phyloP scores from a whole-genome alignment of 2,113 vertebrate species.

The Pyrgilauda ruficollis region DNA sequence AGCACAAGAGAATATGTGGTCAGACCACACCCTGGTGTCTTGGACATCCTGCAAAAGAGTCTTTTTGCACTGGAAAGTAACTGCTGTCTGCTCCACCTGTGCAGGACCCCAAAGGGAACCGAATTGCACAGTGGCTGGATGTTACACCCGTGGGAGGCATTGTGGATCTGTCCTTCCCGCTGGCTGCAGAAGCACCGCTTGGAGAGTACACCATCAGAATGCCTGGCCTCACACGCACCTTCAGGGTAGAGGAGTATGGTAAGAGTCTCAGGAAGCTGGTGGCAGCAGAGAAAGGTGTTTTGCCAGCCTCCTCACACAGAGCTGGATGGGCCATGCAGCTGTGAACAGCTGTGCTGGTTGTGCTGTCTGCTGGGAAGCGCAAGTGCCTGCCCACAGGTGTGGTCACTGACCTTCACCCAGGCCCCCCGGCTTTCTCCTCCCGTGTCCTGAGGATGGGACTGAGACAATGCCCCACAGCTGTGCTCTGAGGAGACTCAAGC shows the following conservation, averaged over 20 bases:
- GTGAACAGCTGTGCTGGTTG: background rate
- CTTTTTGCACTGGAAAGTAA: background rate
- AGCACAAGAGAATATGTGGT: background rate
- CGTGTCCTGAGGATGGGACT: background rate
- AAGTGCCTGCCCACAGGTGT: background rate
- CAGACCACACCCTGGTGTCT: background rate
- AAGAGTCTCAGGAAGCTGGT: background rate
- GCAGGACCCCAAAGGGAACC: slow-evolving; percentile 58
- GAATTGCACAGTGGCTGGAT: slow-evolving; percentile 54
- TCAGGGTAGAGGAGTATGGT: slow-evolving; percentile 62
- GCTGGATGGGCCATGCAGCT: background rate
- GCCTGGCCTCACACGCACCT: background rate
- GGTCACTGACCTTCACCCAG: background rate
- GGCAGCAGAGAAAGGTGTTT: background rate
- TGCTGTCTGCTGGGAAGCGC: background rate
- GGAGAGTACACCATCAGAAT: slow-evolving; percentile 48
- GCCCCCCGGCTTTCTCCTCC: background rate
- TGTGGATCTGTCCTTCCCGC: slow-evolving; percentile 47
- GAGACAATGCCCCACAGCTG: background rate
- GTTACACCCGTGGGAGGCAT: slow-evolving; percentile 32
- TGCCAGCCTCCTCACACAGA: background rate
- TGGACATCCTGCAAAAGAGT: background rate
- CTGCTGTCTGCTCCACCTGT: background rate
- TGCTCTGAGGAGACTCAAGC: background rate
- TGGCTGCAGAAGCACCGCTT: slow-evolving; percentile 30